phyloP scores from a whole-genome alignment of 2,888 invertebrate genomes.

The Agrochola lota region DNA sequence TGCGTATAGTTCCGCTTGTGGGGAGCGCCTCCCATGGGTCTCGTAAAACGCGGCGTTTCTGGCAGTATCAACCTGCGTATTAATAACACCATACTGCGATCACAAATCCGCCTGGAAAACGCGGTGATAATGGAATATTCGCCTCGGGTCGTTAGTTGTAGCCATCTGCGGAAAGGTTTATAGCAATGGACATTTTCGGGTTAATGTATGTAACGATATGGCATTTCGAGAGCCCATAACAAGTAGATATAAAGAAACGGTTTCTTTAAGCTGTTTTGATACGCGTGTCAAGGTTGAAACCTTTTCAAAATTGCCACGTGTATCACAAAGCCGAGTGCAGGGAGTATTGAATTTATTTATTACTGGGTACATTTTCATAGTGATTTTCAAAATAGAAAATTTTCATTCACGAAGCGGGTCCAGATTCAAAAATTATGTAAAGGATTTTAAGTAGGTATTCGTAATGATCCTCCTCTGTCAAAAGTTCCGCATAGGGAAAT shows the following conservation, averaged over 20 bases:
- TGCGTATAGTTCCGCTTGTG: slow-evolving; percentile 12
- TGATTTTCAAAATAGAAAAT: slow-evolving; percentile 10
- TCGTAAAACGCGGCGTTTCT: slow-evolving; percentile 45
- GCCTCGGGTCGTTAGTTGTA: slow-evolving; percentile 49
- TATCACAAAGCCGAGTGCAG: slow-evolving; percentile 4
- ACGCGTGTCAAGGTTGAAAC: neutral
- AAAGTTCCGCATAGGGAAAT: slow-evolving; percentile 27
- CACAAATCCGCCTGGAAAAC: slow-evolving; percentile 46
- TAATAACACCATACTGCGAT: slow-evolving; percentile 48
- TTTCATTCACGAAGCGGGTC: slow-evolving; percentile 13
- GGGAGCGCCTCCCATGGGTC: slow-evolving; percentile 31
- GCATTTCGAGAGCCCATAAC: slow-evolving; percentile 27
- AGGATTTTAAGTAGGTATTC: neutral
- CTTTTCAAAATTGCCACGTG: neutral
- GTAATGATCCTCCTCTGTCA: slow-evolving; percentile 24
- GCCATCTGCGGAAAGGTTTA: slow-evolving; percentile 50
- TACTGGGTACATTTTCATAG: slow-evolving; percentile 4
- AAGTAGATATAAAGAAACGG: slow-evolving; percentile 3
- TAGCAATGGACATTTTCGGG: slow-evolving; percentile 45
- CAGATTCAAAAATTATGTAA: slow-evolving; percentile 20
- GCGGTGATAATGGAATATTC: slow-evolving; percentile 53
- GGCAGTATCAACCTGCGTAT: slow-evolving; percentile 43
- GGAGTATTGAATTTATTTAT: slow-evolving; percentile 3
- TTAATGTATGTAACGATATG: slow-evolving; percentile 43
- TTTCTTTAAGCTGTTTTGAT: neutral